These are phyloP conservation scores for Saxidomus purpurata DNA, from an alignment of 1,140 invertebrate species.

Conservation along the genomic window DNA sequence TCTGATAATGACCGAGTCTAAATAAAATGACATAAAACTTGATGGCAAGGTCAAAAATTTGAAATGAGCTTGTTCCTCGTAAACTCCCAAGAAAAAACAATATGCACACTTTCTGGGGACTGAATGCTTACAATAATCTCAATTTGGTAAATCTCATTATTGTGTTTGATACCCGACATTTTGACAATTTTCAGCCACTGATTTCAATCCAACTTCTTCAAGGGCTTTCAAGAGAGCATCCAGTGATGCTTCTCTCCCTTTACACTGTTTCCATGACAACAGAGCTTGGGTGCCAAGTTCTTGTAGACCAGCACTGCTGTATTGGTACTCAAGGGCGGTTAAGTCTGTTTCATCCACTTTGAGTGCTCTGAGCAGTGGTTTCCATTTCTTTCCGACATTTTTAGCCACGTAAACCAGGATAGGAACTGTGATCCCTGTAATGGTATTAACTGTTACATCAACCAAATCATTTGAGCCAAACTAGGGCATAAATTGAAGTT, in stretches of 20 bases:
- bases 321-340: neutral
- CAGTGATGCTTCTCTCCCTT: neutral
- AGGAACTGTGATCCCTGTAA: slow-evolving; percentile 1
- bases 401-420: neutral
- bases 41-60: no score
- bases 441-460: neutral
- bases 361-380: neutral
- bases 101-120: no score
- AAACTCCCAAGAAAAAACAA: no score
- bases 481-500: no score
- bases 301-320: neutral
- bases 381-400: slow-evolving; percentile 19
- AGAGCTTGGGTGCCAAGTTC: slow-evolving; percentile 5
- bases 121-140: no score
- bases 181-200: slow-evolving; percentile 9
- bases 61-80: no score
- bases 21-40: no score
- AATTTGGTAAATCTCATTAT: neutral
- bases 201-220: neutral
- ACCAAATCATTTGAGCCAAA: no score
- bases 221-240: neutral
- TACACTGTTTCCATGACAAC: slow-evolving; percentile 18
- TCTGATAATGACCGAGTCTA: no score
- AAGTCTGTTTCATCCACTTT: neutral
- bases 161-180: neutral